Base-by-base conservation (phyloP, 2,797 vertebrate genomes). In the Propithecus deckenii region DNA sequence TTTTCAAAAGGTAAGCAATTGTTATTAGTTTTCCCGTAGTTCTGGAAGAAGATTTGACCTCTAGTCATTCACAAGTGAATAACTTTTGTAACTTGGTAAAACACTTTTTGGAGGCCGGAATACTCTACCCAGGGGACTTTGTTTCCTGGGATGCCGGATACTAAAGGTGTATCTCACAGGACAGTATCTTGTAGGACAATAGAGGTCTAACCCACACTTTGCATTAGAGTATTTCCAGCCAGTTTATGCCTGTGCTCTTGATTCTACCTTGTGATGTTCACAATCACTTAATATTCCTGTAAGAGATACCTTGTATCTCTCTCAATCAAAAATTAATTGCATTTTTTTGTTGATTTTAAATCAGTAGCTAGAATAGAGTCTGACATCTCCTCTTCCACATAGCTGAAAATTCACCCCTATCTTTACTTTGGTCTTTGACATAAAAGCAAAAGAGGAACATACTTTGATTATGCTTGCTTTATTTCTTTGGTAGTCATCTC, bases 1-100 rank as follows among this genome's bases (percentile, higher is more conserved):
- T 2, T 97, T 96, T 84, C 61, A 89, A 94, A 97, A 96, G 94
- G 94, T 95, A 97, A 98, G 83, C 76, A 17, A 2, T 59, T 63
- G 7, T 50, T 46, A 38, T 25, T 43, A 65, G 23, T 63, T 81
- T 52, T 83, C 28, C n/a, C 57, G 83, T n/a, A 72, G 30, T 78
- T 88, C 41, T 84, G 89, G 46, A 92, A 63, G 50, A 43, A 63
- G 50, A 43, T n/a, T 72, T 55, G 79, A 57, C 38, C 18, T 23
- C 22, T 50, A 48, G 72, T 80, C 61, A 50, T 78, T 69, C 38
- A 4, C 52, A 84, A 41, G 22, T 17, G 6, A 48, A 43, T 59
- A 84, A 32, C 55, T 12, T 86, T 52, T 38, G 1, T 94, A 65
- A n/a, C 20, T 30, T 85, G 55, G 75, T 72, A 59, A 72, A 85